Conservation (phyloP, 2,888 invertebrate genomes). For the Aelia acuminata region DNA sequence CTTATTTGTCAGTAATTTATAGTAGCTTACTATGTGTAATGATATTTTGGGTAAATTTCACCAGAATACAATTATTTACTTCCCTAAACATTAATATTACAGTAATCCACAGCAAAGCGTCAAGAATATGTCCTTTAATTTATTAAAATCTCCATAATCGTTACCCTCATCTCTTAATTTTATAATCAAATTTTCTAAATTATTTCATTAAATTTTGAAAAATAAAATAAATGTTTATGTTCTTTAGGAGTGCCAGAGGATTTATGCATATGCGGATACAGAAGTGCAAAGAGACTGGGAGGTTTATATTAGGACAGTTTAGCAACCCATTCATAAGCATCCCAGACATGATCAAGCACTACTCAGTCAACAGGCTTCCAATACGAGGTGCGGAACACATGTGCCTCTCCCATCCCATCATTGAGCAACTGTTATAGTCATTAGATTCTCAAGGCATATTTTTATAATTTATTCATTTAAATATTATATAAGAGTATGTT, state of each 20-base stretch:
- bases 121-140: no score
- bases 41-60: no score
- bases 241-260: constrained; percentile 87
- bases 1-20: no score
- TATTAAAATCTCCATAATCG: no score
- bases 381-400: constrained; percentile 97
- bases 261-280: constrained; percentile 98
- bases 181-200: no score
- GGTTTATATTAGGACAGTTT: constrained; percentile 92
- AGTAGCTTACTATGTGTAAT: no score
- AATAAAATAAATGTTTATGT: background rate
- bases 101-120: no score
- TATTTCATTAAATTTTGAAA: background rate
- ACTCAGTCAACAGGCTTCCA: constrained; percentile 92
- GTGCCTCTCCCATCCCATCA: constrained; percentile 92
- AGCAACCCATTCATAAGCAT: constrained; percentile 93
- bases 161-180: background rate
- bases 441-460: background rate
- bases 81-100: no score
- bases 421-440: constrained; percentile 81
- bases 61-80: no score
- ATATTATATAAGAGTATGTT: background rate
- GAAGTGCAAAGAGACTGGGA: constrained; percentile 77
- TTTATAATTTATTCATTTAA: constrained; percentile 31
- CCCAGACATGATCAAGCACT: constrained; percentile 95